phyloP scores from a whole-genome alignment of 2,888 invertebrate genomes.

The Lysandra coridon region DNA sequence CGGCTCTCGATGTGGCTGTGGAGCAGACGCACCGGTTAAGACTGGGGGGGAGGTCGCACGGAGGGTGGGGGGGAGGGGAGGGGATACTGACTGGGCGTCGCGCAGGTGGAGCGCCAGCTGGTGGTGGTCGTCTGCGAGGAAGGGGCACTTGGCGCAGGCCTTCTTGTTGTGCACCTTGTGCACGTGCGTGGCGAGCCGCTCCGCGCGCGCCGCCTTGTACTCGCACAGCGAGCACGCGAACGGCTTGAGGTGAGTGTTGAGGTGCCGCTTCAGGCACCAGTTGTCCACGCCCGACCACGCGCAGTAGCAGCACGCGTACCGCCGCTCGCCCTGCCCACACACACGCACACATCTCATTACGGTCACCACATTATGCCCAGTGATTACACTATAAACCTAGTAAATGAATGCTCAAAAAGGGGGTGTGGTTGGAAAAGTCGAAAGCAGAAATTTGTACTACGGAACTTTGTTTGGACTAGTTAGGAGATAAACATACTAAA shows the following conservation, averaged over 20 bases:
- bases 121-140: slow-evolving; percentile 90
- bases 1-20: slow-evolving; percentile 82
- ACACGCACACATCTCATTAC: not conserved
- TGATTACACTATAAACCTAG: too few species aligned
- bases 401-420: too few species aligned
- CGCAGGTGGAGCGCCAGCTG: slow-evolving; percentile 89
- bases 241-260: slow-evolving; percentile 95
- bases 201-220: slow-evolving; percentile 95
- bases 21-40: not conserved
- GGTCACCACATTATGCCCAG: too few species aligned
- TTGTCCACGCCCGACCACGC: slow-evolving; percentile 96
- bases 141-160: slow-evolving; percentile 93
- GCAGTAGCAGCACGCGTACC: slow-evolving; percentile 93
- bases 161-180: slow-evolving; percentile 95
- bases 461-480: too few species aligned
- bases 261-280: slow-evolving; percentile 95
- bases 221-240: slow-evolving; percentile 95
- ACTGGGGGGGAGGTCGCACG: not conserved
- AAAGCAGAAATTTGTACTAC: too few species aligned
- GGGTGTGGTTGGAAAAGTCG: too few species aligned
- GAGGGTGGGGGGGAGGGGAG: not conserved
- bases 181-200: slow-evolving; percentile 93
- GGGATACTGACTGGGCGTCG: slow-evolving; percentile 85
- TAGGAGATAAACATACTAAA: too few species aligned
- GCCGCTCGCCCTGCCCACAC: slow-evolving; percentile 81